Evolutionary conservation across 2,797 vertebrate genomes (phyloP), one percentile per base, ranked within the genome.

Genomic region (Poeciliopsis gracilis): DNA sequence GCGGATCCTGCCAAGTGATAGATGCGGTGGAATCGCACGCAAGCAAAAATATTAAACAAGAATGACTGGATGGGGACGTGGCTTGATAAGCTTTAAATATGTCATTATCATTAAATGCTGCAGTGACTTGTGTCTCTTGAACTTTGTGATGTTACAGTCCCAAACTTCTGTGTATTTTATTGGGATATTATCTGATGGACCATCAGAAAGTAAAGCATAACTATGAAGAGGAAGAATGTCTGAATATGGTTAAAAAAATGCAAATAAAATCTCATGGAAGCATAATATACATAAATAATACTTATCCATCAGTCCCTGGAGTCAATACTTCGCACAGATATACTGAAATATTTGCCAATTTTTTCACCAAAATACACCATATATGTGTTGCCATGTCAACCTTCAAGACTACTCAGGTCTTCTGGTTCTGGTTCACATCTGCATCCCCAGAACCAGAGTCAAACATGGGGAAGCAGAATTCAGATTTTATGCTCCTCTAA

Each of bases 1-100:
- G 82, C 75, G 87, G 79, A 80, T 82, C 80, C 81, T 72, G 79
- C 74, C 77, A 63, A 53, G 82, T 80, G 85, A 73, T 73, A 77
- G 78, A 79, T 81, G 74, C 82, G 23, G 25, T 51, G 28, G 78
- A 78, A 80, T 85, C 49, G 59, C 59, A 76, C 76, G 79, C 83
- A 88, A 57, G 80, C 81, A 71, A 55, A 80, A 82, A 87, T 59
- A 83, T 79, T 69, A 47, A 47, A 72, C 82, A 59, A 49, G 79
- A 81, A 81, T 75, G 45, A 73, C 70, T 61, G 53, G 38, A 63
- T 67, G 2, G 3, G 49, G 28, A 49, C 33, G 66, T 45, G 66
- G 25, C 71, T 63, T 61, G 18, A 75, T 61, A 74, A 72, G 59
- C 46, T 73, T 77, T 16, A 80, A 72, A 69, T 73, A 83, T 59